phyloP scores from a whole-genome alignment of 30 jellyfish, hydroid and myxozoan species.

The Aurelia sp. region DNA sequence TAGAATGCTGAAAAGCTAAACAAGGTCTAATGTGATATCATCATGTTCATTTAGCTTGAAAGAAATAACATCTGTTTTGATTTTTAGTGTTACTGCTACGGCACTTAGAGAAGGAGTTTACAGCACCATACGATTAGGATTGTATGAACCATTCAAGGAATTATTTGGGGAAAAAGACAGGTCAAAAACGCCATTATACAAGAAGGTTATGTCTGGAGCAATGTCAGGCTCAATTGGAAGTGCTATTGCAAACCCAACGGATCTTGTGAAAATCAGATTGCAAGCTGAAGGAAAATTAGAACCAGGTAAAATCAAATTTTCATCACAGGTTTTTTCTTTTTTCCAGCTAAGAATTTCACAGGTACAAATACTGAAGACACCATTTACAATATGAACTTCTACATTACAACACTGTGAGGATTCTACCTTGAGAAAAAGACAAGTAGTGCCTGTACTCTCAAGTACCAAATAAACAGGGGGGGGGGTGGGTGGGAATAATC shows the following conservation, averaged over 20 bases:
- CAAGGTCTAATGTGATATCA: background rate
- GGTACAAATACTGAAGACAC: too few relatives aligned
- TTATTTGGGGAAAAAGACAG: constrained; percentile 66
- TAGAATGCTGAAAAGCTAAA: too few relatives aligned
- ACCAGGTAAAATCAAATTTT: constrained; percentile 40
- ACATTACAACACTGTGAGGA: too few relatives aligned
- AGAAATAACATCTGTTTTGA: background rate
- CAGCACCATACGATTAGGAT: constrained; percentile 89
- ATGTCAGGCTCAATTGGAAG: constrained; percentile 90
- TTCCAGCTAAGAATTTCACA: too few relatives aligned
- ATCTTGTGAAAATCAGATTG: constrained; percentile 81
- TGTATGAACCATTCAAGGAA: constrained; percentile 90
- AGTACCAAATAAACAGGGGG: too few relatives aligned
- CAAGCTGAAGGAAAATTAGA: constrained; percentile 80
- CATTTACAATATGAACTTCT: too few relatives aligned
- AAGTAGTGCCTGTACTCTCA: too few relatives aligned
- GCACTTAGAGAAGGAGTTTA: constrained; percentile 86
- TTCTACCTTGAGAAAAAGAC: too few relatives aligned
- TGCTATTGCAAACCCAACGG: constrained; percentile 93
- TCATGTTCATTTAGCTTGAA: background rate
- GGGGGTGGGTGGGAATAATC: too few relatives aligned
- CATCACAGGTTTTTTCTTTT: too few relatives aligned
- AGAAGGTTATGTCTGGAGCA: constrained; percentile 91
- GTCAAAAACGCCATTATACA: constrained; percentile 65
- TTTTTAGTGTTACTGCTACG: constrained; percentile 67